Evolutionary conservation across 1,140 invertebrate species (phyloP).

Genomic region (Streblospio benedicti): DNA sequence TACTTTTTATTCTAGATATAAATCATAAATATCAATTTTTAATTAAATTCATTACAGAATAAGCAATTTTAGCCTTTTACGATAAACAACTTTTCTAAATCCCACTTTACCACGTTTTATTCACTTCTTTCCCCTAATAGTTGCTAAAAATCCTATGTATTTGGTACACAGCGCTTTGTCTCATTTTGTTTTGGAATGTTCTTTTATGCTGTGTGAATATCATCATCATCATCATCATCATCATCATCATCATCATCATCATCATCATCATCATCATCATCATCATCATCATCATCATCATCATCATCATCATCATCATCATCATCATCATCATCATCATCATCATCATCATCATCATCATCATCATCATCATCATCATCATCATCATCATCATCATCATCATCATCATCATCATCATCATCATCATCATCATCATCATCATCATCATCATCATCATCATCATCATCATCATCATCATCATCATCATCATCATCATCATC

Average conservation of each 20-base stretch:
- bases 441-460: constrained; percentile 12
- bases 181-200: too few species aligned
- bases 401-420: constrained; percentile 11
- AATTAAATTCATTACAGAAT: too few species aligned
- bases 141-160: neutral
- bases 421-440: constrained; percentile 10
- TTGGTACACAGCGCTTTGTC: too few species aligned
- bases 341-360: constrained; percentile 11
- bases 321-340: constrained; percentile 12
- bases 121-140: too few species aligned
- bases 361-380: constrained; percentile 12
- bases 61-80: too few species aligned
- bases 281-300: constrained; percentile 6
- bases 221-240: constrained; percentile 6
- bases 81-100: too few species aligned
- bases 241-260: constrained; percentile 5
- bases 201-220: too few species aligned
- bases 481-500: constrained; percentile 3
- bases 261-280: constrained; percentile 12
- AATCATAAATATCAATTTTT: too few species aligned
- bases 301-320: constrained; percentile 10
- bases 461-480: constrained; percentile 11
- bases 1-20: too few species aligned
- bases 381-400: constrained; percentile 10
- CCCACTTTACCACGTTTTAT: too few species aligned